phyloP scores from a whole-genome alignment of 64 coral and sea anemone genomes.

The Montipora efflorescens region DNA sequence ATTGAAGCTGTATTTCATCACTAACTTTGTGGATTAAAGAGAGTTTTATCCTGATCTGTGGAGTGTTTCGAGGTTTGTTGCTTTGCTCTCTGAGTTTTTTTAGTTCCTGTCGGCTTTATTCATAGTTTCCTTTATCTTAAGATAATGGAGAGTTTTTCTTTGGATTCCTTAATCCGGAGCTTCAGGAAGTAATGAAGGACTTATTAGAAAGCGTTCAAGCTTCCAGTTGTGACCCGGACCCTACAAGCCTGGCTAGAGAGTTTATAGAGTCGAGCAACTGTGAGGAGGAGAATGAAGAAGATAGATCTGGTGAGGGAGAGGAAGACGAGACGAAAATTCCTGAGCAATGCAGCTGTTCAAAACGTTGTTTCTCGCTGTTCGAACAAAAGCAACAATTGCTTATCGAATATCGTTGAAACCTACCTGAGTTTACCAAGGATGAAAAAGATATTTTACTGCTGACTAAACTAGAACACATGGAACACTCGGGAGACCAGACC shows the following conservation, averaged over 20 bases:
- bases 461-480: slow-evolving; percentile 5
- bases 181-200: not conserved
- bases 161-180: not conserved
- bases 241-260: not conserved
- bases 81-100: not conserved
- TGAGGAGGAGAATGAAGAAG: not conserved
- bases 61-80: not conserved
- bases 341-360: not conserved
- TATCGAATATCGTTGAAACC: not conserved
- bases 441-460: not conserved
- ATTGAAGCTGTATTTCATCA: not conserved
- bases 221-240: not conserved
- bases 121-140: not conserved
- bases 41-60: slow-evolving; percentile 4
- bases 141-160: not conserved
- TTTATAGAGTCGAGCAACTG: not conserved
- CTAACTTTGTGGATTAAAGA: slow-evolving; percentile 6
- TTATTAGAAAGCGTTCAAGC: slow-evolving; percentile 2
- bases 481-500: slow-evolving; percentile 3
- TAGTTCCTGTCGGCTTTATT: not conserved
- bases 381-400: not conserved
- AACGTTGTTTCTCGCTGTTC: not conserved
- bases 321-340: not conserved
- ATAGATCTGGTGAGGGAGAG: not conserved
- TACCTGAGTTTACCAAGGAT: not conserved